Evolutionary conservation across 2,113 vertebrate species (phyloP).

Genomic region (Ageneiosus marmoratus): DNA sequence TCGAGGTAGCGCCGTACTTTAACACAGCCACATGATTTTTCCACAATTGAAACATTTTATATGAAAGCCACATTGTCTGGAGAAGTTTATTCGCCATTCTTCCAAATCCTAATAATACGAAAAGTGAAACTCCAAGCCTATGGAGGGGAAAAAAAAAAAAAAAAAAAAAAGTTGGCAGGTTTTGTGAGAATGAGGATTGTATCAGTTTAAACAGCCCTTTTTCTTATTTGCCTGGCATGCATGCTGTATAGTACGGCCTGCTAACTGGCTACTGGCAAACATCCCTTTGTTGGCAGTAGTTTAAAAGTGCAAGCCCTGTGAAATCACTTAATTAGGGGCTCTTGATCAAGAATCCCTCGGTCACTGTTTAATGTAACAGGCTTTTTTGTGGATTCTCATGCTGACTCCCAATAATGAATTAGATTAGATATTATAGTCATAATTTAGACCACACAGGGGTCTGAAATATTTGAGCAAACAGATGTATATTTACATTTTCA

Average conservation of each 20-base stretch:
- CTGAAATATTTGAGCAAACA: background rate
- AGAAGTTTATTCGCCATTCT: background rate
- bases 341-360: background rate
- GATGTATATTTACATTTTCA: no score
- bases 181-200: constrained; percentile 31
- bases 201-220: constrained; percentile 21
- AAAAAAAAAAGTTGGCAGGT: background rate
- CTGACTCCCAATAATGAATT: background rate
- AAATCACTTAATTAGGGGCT: constrained; percentile 28
- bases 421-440: background rate
- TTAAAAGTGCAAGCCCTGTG: constrained; percentile 8
- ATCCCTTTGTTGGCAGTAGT: background rate
- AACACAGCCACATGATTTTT: background rate
- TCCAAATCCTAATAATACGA: background rate
- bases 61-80: background rate
- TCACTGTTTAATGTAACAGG: background rate
- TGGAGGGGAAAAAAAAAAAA: background rate
- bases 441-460: no score
- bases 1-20: background rate
- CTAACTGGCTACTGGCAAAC: constrained; percentile 11
- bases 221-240: constrained; percentile 37
- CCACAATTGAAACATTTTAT: background rate
- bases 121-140: background rate
- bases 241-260: constrained; percentile 9
- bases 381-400: background rate